Conservation (phyloP, 2,797 vertebrate species). For the Spinus olivaceus region DNA sequence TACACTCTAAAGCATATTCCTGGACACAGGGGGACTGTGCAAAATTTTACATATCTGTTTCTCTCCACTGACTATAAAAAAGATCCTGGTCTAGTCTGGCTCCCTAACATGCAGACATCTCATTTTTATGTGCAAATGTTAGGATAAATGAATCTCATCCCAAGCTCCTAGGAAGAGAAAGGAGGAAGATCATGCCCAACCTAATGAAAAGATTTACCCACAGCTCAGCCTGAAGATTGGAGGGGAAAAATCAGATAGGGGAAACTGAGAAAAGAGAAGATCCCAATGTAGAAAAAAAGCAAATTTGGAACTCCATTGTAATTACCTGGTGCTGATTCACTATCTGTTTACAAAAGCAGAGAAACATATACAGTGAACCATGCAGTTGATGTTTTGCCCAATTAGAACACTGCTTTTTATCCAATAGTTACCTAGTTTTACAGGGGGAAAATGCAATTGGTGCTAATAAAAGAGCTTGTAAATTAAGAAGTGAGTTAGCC, state of each 20-base stretch:
- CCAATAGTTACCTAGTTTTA: background rate
- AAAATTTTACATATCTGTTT: constrained; percentile 18
- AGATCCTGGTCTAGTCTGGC: background rate
- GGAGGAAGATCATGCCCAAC: background rate
- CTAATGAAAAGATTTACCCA: background rate
- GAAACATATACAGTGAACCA: background rate
- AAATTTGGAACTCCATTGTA: background rate
- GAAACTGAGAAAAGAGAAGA: background rate
- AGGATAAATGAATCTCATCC: constrained; percentile 13
- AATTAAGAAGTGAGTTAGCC: background rate
- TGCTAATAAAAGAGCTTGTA: background rate
- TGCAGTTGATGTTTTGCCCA: background rate
- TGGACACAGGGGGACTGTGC: background rate
- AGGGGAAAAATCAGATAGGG: background rate
- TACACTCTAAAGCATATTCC: background rate
- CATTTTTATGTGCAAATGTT: constrained; percentile 49
- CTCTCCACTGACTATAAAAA: constrained; percentile 5
- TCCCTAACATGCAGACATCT: constrained; percentile 11
- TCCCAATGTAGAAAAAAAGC: background rate
- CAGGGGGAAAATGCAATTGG: background rate
- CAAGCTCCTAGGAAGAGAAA: background rate
- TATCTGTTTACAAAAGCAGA: background rate
- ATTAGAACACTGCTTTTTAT: background rate
- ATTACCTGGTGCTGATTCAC: background rate
- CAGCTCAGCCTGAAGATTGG: background rate